phyloP scores from a whole-genome alignment of 2,888 invertebrate species.

The Agrenia bidenticulata region DNA sequence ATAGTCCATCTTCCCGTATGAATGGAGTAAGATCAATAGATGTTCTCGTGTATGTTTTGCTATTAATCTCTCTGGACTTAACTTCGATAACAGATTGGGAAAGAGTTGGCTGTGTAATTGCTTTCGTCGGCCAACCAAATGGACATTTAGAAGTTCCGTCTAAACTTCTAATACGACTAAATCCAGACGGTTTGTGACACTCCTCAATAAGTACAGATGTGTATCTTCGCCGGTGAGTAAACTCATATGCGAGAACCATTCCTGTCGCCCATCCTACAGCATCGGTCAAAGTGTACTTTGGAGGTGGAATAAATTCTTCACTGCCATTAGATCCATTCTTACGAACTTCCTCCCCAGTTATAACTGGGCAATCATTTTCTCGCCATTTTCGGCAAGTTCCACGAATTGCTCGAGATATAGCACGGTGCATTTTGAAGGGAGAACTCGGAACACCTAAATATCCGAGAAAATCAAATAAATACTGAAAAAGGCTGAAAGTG shows the following conservation, averaged over 20 bases:
- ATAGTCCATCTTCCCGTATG: slow-evolving; percentile 31
- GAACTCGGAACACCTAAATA: too few species aligned
- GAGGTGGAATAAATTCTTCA: slow-evolving; percentile 32
- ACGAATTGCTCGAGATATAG: slow-evolving; percentile 42
- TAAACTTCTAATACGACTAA: background rate
- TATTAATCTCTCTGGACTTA: background rate
- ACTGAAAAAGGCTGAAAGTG: too few species aligned
- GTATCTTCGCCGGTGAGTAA: slow-evolving; percentile 35
- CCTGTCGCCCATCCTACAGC: slow-evolving; percentile 47
- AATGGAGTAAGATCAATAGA: slow-evolving; percentile 49
- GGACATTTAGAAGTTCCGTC: slow-evolving; percentile 20
- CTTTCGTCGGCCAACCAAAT: slow-evolving; percentile 30
- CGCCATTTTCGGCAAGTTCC: slow-evolving; percentile 40
- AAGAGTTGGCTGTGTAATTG: slow-evolving; percentile 33
- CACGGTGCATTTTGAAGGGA: slow-evolving; percentile 29
- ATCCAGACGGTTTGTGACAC: background rate
- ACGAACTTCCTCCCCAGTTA: slow-evolving; percentile 40
- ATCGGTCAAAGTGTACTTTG: slow-evolving; percentile 41
- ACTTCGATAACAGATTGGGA: slow-evolving; percentile 3
- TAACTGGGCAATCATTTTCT: slow-evolving; percentile 42
- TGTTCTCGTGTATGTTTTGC: background rate
- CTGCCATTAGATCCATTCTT: slow-evolving; percentile 24
- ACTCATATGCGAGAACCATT: slow-evolving; percentile 36
- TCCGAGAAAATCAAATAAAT: too few species aligned
- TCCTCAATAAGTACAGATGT: slow-evolving; percentile 10